Base-by-base conservation (phyloP, 2,797 vertebrate genomes). In the Pachyuromys duprasi region DNA sequence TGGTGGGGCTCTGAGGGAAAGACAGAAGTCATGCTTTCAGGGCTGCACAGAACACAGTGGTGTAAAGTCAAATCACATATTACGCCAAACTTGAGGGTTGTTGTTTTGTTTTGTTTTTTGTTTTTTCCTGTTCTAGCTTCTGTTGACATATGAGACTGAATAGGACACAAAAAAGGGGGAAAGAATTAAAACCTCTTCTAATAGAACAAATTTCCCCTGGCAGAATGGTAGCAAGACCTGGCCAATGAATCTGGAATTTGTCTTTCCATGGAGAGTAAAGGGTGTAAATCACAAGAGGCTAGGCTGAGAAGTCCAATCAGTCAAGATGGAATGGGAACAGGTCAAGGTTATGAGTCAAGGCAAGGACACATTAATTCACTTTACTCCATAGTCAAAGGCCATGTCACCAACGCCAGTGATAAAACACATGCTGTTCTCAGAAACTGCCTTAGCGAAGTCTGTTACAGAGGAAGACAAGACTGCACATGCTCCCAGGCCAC, bases 91-190 rank as follows among this genome's bases (percentile, higher is more conserved):
- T 72, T 67, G 57, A 93, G 60, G 49, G 8, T 14, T 14, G 75
- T 86, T 83, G 49, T 93, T 84, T 45, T 8, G 5, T 83, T 74
- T 81, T 12, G 45, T 45, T 22, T 93, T 84, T 49, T 49, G 9
- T 83, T 74, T 81, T 12, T 18, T 11, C 63, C 75, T 70, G 28
- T 89, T 90, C 57, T 89, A 31, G 93, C 94, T 62, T 90, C 78
- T 93, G 76, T 89, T 97, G 95, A 91, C 93, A 86, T 93, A 69
- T 55, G 63, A 89, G 39, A 88, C 62, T 84, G 83, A 67, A 74
- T 67, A 72, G 88, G 60, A 96, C 72, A 75, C 57, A 67, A 13
- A 55, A 84, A 45, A 84, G 53, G 0, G 0, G 42, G 20, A 36
- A 76, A 90, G 82, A 79, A 93, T 94, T 86, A 81, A 88, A 79